phyloP scores from a whole-genome alignment of 1,140 invertebrate species.

The Halictus rubicundus region DNA sequence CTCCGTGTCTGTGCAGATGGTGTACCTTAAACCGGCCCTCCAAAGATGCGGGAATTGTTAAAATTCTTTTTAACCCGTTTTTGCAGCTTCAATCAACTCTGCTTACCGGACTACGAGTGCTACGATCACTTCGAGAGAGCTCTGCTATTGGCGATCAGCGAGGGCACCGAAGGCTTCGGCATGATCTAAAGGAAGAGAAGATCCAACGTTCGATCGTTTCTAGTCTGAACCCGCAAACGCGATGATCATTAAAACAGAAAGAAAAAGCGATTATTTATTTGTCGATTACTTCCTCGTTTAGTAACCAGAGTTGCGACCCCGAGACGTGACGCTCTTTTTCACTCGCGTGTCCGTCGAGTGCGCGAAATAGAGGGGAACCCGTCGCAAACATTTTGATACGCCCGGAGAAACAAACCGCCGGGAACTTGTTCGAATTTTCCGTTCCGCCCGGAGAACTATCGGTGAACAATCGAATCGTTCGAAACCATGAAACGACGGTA shows the following conservation, averaged over 20 bases:
- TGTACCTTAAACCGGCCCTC: too few relatives aligned
- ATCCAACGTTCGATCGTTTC: conserved; percentile 21
- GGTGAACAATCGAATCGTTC: conserved; percentile 48
- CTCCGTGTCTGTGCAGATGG: too few relatives aligned
- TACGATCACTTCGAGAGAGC: conserved; percentile 97
- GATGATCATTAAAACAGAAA: conserved; percentile 12
- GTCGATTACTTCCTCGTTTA: conserved; percentile 11
- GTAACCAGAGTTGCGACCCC: neutral
- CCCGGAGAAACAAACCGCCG: neutral
- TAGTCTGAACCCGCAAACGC: conserved; percentile 39
- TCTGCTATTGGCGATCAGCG: conserved; percentile 94
- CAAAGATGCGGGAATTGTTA: too few relatives aligned
- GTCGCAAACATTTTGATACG: conserved; percentile 51
- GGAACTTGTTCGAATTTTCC: conserved; percentile 17
- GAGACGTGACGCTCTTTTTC: conserved; percentile 4
- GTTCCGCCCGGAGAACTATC: conserved; percentile 46
- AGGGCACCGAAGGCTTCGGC: conserved; percentile 97
- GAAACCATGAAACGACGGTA: conserved; percentile 17
- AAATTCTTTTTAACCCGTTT: conserved; percentile 6
- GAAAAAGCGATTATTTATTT: conserved; percentile 36
- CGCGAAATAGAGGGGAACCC: neutral
- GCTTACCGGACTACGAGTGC: conserved; percentile 95
- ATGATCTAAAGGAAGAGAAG: conserved; percentile 85
- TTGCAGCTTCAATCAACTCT: conserved; percentile 96
- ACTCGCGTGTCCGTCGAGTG: neutral